phyloP scores from a whole-genome alignment of 2,888 invertebrate genomes.

The Tetragonisca angustula region DNA sequence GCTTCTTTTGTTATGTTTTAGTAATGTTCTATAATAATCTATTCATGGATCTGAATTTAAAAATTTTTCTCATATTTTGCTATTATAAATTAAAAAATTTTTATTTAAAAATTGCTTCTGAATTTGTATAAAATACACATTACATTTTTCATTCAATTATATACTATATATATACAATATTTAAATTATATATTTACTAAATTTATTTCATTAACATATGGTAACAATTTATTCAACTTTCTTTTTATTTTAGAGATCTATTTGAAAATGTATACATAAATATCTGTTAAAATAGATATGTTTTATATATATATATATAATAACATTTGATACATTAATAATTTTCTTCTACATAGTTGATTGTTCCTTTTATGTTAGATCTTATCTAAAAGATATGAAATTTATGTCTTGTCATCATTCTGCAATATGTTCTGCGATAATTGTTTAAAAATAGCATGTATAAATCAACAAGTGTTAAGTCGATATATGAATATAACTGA shows the following conservation, averaged over 20 bases:
- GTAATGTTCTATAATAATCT: background rate
- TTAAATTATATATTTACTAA: background rate
- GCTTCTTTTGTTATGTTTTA: background rate
- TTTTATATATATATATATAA: slow-evolving; percentile 1
- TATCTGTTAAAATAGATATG: background rate
- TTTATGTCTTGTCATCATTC: background rate
- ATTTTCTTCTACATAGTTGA: background rate
- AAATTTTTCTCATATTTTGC: no score
- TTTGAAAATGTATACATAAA: background rate
- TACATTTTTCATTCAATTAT: background rate
- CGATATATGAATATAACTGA: background rate
- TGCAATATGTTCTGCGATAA: background rate
- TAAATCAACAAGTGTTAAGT: slow-evolving; percentile 29
- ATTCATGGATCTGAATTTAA: background rate
- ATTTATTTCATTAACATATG: slow-evolving; percentile 18
- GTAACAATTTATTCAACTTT: background rate
- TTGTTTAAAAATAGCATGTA: background rate
- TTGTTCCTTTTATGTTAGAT: background rate
- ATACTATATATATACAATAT: background rate
- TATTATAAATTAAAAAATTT: background rate
- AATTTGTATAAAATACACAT: background rate
- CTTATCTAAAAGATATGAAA: background rate
- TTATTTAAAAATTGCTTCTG: background rate
- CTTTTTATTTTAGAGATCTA: background rate
- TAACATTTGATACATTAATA: background rate